A percentile compares a stretch with the other conserved stretches of the same genome.
Conservation (phyloP, 2,113 vertebrate species). For the Otis tarda region DNA sequence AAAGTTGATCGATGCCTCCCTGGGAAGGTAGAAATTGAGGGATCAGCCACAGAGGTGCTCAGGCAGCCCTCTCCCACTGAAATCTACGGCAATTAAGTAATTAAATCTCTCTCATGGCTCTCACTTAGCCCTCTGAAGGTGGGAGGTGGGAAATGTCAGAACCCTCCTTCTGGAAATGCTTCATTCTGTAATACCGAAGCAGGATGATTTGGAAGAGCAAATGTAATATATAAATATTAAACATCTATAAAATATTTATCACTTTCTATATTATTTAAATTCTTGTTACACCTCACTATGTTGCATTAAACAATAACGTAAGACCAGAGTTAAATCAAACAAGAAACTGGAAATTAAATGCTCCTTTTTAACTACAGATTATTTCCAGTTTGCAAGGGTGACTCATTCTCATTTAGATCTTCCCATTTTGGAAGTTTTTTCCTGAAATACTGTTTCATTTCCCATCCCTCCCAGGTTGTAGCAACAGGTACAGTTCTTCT, state of each 20-base stretch:
- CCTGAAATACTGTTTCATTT: not conserved
- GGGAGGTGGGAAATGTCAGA: not conserved
- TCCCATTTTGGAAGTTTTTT: not conserved
- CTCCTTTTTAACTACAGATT: not conserved
- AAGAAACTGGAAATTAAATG: not conserved
- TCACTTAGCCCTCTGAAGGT: not conserved
- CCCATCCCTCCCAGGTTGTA: not conserved
- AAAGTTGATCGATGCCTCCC: not conserved
- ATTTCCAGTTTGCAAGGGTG: not conserved
- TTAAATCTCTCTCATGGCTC: not conserved
- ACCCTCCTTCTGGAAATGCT: not conserved
- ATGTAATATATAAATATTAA: slow-evolving; percentile 21
- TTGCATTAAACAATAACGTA: not conserved
- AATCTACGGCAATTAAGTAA: not conserved
- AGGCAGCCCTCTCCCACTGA: not conserved
- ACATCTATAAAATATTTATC: not conserved
- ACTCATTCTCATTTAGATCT: not conserved
- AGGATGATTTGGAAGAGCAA: not conserved
- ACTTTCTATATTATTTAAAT: not conserved
- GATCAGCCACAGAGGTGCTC: not conserved
- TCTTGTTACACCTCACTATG: not conserved
- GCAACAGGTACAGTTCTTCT: not conserved
- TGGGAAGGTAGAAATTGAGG: not conserved
- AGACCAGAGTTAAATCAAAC: not conserved
- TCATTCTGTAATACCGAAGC: not conserved